Base-by-base conservation (phyloP, 2,113 vertebrate genomes). In the Peucedramus taeniatus region DNA sequence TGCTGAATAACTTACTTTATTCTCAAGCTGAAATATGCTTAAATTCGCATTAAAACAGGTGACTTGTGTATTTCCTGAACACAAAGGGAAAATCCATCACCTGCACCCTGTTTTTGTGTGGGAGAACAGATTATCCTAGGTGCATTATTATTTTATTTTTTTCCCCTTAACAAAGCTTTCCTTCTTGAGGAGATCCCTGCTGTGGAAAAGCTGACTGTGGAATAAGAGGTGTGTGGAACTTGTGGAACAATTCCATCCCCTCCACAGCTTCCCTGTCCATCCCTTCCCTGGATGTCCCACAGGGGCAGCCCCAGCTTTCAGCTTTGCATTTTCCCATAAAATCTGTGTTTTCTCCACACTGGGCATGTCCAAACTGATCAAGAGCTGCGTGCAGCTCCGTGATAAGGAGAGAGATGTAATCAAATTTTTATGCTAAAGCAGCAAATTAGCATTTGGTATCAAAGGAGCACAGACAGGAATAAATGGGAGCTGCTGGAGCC, bases 391-490 rank as follows among this genome's bases (percentile, higher is more conserved):
- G 94, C 81, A 79, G 87, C 53, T 65, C 93, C 35, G 4, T n/a
- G 94, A 91, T 96, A 94, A 96, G 87, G 45, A 31, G 76, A 64
- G 83, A 97, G 94, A 95, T 96, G 61, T 92, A 95, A 97, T 96
- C 96, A 93, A 40, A 75, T 92, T 94, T 78, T 92, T 87, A 93
- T 97, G 96, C 95, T 94, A 81, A 96, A 96, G 86, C 33, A 87
- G 93, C 83, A 79, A 94, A 94, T 96, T 94, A 96, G 90, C 94
- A 95, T 96, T 96, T 96, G 14, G 82, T 96, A 96, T 97, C 96
- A 97, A 96, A 97, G 96, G 65, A 89, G 45, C 72, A 35, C 28
- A 96, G 93, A 71, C 72, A 71, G 63, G 90, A 82, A 84, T 88
- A 89, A 92, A 90, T n/a, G 26, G 94, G 37, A 83, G 91, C 56